Conservation (phyloP, 2,888 invertebrate species). For the Phasia obesa region DNA sequence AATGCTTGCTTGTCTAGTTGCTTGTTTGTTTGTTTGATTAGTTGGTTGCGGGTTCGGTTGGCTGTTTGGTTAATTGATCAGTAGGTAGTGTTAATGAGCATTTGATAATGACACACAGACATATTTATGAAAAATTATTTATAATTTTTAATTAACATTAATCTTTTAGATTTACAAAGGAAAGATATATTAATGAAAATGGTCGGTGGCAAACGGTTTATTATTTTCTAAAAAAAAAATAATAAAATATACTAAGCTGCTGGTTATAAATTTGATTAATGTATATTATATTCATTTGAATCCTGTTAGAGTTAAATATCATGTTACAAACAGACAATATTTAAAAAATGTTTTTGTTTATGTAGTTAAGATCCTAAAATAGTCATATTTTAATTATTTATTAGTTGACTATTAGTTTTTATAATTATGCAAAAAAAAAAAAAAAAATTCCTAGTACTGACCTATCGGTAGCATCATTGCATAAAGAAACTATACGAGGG, state of each 20-base stretch:
- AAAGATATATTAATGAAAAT: constrained; percentile 25
- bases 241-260: constrained; percentile 4
- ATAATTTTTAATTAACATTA: constrained; percentile 47
- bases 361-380: constrained; percentile 18
- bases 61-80: constrained; percentile 56
- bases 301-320: constrained; percentile 48
- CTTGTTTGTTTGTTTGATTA: background rate
- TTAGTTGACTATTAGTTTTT: background rate
- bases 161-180: constrained; percentile 4
- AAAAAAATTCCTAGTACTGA: no score
- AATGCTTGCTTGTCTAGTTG: constrained; percentile 11
- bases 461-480: no score
- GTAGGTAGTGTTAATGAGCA: constrained; percentile 67
- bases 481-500: no score
- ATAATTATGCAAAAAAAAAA: no score
- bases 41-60: no score
- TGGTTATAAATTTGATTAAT: constrained; percentile 51
- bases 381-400: constrained; percentile 29
- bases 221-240: background rate
- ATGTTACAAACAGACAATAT: background rate
- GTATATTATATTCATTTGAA: constrained; percentile 32
- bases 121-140: constrained; percentile 60
- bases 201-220: background rate
- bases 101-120: constrained; percentile 49
- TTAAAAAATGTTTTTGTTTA: constrained; percentile 31